Evolutionary conservation across 2,888 invertebrate genomes (phyloP).

Genomic region (Fragum whitleyi): DNA sequence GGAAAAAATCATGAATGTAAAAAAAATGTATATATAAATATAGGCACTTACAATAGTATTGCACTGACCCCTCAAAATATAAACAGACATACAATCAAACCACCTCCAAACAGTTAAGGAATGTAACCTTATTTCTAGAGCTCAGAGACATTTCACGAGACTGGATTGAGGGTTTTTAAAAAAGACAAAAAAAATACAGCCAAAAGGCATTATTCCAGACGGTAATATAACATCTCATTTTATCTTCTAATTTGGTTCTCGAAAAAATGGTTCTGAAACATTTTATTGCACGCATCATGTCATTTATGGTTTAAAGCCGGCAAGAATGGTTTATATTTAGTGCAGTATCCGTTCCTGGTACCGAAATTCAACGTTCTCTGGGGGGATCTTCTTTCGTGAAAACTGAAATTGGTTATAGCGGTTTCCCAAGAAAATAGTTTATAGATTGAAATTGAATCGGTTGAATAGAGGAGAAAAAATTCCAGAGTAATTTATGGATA

Average conservation of each 20-base stretch:
- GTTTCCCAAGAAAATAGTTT: conserved; percentile 22
- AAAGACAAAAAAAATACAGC: no score
- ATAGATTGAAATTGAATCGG: conserved; percentile 9
- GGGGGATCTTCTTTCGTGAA: conserved; percentile 14
- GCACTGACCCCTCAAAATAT: no score
- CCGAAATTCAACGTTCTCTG: conserved; percentile 5
- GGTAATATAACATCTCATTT: conserved; percentile 17
- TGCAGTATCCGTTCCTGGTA: background rate
- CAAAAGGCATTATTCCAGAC: background rate
- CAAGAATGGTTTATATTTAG: conserved; percentile 27
- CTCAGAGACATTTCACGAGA: no score
- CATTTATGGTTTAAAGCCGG: conserved; percentile 13
- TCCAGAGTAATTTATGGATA: conserved; percentile 14
- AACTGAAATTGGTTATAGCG: conserved; percentile 27
- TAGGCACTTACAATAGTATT: no score
- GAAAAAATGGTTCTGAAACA: conserved; percentile 14
- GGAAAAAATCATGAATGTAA: no score
- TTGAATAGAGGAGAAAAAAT: conserved; percentile 9
- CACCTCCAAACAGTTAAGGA: no score
- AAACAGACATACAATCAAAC: no score
- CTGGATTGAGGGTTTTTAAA: no score
- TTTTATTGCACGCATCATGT: conserved; percentile 8
- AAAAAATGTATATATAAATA: no score
- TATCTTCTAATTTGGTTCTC: conserved; percentile 19
- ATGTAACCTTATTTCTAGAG: no score